These are phyloP conservation scores for Misgurnus mizolepis DNA, from an alignment of 2,113 vertebrate species.

Conservation along the genomic window DNA sequence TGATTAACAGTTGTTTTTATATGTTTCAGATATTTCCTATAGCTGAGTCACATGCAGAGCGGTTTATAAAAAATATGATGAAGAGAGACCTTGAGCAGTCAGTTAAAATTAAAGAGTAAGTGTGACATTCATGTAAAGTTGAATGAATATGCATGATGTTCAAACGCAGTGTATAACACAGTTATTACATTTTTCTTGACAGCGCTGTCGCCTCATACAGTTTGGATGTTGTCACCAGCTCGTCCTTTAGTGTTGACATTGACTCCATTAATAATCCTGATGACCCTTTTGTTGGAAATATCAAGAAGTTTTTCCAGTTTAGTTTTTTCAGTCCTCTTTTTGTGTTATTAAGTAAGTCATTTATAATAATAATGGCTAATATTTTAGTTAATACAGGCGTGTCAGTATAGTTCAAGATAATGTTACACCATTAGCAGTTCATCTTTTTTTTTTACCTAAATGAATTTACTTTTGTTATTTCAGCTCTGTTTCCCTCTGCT, in stretches of 20 bases:
- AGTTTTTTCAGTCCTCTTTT: conserved; percentile 67
- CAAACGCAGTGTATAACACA: no score
- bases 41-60: conserved; percentile 59
- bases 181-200: not conserved
- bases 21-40: conserved; percentile 65
- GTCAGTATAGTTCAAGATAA: no score
- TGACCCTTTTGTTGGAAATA: conserved; percentile 74
- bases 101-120: conserved; percentile 68
- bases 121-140: not conserved
- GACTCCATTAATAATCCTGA: conserved; percentile 77
- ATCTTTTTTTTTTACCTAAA: not conserved
- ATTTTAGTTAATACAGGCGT: not conserved
- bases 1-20: not conserved
- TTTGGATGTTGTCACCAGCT: conserved; percentile 79
- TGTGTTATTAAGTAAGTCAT: conserved; percentile 64
- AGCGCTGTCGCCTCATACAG: conserved; percentile 71
- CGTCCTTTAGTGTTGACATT: conserved; percentile 77
- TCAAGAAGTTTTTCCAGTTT: conserved; percentile 77
- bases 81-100: conserved; percentile 52
- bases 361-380: not conserved
- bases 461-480: conserved; percentile 15
- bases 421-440: no score
- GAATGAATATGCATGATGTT: no score
- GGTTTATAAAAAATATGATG: conserved; percentile 59
- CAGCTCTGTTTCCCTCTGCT: conserved; percentile 75